Evolutionary conservation across 2,113 vertebrate genomes (phyloP).

Genomic region (Gorilla gorilla): DNA sequence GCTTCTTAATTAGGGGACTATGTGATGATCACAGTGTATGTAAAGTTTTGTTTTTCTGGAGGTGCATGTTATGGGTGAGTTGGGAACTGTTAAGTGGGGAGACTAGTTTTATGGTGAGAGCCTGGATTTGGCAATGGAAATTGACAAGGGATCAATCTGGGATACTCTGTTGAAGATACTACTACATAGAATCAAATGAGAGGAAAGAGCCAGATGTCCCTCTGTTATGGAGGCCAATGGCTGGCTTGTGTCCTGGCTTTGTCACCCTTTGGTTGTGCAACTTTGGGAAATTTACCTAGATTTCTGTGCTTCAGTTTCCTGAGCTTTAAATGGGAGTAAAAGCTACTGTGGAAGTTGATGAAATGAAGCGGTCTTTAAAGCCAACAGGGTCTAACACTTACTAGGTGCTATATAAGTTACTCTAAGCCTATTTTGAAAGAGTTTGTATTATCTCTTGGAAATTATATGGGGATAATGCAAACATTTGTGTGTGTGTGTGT

Average conservation of each 20-base stretch:
- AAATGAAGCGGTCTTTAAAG: neutral
- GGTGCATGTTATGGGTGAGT: too few species aligned
- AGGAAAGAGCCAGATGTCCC: neutral
- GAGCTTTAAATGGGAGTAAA: neutral
- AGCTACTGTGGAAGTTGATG: neutral
- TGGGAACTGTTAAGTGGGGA: too few species aligned
- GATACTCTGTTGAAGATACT: neutral
- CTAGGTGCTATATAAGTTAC: neutral
- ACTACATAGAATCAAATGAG: neutral
- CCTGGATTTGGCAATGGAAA: neutral
- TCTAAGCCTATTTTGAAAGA: neutral
- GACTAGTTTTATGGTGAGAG: neutral
- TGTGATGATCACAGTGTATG: too few species aligned
- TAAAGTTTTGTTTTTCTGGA: too few species aligned
- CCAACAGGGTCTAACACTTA: neutral
- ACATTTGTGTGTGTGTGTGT: neutral
- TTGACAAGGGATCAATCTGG: neutral
- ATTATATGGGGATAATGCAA: neutral
- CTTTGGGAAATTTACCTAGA: neutral
- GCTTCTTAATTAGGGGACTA: too few species aligned
- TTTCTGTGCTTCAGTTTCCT: neutral
- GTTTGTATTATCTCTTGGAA: neutral
- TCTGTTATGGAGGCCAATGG: neutral
- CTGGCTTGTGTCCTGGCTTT: neutral
- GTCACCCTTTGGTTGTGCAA: too few species aligned